Percentiles rank a stretch among this genome's conserved stretches.
Conservation (phyloP, 2,888 invertebrate genomes). For the Trileptium ribeirensis region DNA sequence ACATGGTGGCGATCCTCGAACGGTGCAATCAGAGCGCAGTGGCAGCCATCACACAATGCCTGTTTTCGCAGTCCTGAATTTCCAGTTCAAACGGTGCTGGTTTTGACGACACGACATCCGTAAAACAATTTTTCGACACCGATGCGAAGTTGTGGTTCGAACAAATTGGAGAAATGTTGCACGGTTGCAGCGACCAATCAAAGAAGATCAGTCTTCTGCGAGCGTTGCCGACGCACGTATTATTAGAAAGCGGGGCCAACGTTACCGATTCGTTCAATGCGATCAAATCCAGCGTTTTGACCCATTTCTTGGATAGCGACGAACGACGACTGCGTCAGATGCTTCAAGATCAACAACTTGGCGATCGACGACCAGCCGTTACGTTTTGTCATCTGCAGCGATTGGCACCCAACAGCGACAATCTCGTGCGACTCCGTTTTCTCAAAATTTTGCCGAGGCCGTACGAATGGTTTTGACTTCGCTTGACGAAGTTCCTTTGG, state of each 20-base stretch:
- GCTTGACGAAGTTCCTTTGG: not conserved
- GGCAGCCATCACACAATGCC: not conserved
- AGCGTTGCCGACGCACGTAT: not conserved
- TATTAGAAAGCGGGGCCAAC: not conserved
- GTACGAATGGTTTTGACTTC: conserved; percentile 5
- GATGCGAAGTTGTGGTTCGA: not conserved
- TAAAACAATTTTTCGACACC: not conserved
- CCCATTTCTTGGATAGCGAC: not conserved
- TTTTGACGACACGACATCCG: not conserved
- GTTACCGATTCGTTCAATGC: not conserved
- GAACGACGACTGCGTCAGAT: not conserved
- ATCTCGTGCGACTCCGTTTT: not conserved
- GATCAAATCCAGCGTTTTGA: not conserved
- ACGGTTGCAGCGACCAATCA: not conserved
- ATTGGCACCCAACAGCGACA: not conserved
- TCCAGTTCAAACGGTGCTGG: not conserved
- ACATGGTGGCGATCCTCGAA: not conserved
- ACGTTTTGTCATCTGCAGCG: not conserved
- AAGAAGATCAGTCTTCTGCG: not conserved
- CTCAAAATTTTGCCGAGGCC: conserved; percentile 6
- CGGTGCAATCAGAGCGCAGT: not conserved
- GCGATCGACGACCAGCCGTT: not conserved
- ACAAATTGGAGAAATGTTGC: not conserved
- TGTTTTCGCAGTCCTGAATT: not conserved
- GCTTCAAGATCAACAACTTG: not conserved